Percentiles rank a stretch among this genome's conserved stretches.
Evolutionary conservation across 92 coral and sea anemone species (phyloP).

Genomic region (Galaxea fascicularis): DNA sequence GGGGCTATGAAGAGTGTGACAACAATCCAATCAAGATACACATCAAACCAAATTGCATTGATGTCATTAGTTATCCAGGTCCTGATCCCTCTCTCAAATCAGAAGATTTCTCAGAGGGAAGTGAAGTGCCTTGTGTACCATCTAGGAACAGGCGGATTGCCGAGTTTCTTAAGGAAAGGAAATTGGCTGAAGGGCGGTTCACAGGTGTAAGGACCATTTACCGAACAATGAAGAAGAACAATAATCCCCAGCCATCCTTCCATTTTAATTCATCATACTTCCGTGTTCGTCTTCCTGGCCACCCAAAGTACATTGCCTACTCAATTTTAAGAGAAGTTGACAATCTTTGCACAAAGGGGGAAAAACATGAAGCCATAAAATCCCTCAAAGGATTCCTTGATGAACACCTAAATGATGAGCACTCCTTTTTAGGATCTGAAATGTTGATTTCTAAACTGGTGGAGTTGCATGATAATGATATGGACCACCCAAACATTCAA

Average conservation of each 20-base stretch:
- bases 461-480: conserved; percentile 53
- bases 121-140: conserved; percentile 69
- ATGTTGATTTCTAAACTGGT: conserved; percentile 57
- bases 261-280: conserved; percentile 60
- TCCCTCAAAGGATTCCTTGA: conserved; percentile 62
- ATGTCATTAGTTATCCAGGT: conserved; percentile 81
- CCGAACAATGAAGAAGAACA: conserved; percentile 70
- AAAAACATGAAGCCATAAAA: conserved; percentile 61
- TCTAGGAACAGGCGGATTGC: conserved; percentile 86
- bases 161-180: conserved; percentile 67
- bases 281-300: conserved; percentile 76
- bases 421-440: conserved; percentile 34
- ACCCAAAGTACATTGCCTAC: conserved; percentile 69
- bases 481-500: conserved; percentile 50
- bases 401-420: conserved; percentile 42
- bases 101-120: conserved; percentile 71
- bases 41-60: conserved; percentile 76
- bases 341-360: conserved; percentile 75
- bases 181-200: conserved; percentile 81
- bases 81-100: conserved; percentile 69
- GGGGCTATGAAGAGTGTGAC: conserved; percentile 75
- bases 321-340: conserved; percentile 61
- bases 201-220: conserved; percentile 83
- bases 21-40: conserved; percentile 70
- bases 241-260: conserved; percentile 72